Base-by-base conservation (phyloP, 2,797 vertebrate species). In the Agapornis canus region DNA sequence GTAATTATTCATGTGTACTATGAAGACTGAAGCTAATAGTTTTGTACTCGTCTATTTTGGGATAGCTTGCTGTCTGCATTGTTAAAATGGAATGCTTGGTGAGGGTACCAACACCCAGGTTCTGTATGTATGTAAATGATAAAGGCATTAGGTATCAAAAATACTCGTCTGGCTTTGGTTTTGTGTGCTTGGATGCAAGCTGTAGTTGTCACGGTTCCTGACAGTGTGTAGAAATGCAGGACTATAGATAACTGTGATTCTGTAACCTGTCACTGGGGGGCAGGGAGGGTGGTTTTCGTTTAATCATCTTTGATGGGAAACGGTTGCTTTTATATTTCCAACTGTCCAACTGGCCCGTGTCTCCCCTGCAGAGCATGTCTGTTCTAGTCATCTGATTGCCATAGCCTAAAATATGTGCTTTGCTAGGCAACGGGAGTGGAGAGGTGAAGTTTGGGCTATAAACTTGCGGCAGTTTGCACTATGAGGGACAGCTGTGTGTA, bases 401-500 rank as follows among this genome's bases (percentile, higher is more conserved):
- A 4, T 61, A 71, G 54, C 45, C 73, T 86, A 21, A 94, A 92
- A 37, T 72, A 72, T 0, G 29, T 69, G 81, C 81, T 94, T 88
- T 82, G 80, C 89, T 92, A 76, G 73, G 83, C 93, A 84, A 5
- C 15, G 1, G 23, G 70, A 81, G 49, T 31, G 6, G 49, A 78
- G 80, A 79, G 90, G 59, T 94, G 66, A 93, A 84, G 70, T 89
- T 92, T 69, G 83, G 66, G 47, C 83, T 84, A 11, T 79, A 76
- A 90, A 84, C 83, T 90, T 57, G 59, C 47, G 79, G 54, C 47
- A 59, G 0, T 86, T 93, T 84, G 83, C 42, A 37, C 77, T 42
- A 26, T 72, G 54, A 47, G 40, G 27, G 80, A 27, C 26, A 84
- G 63, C 32, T 84, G 39, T 51, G 59, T 17, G 2, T 49, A 32